Evolutionary conservation across 1,140 invertebrate species (phyloP).

Genomic region (Tetragonula clypearis): DNA sequence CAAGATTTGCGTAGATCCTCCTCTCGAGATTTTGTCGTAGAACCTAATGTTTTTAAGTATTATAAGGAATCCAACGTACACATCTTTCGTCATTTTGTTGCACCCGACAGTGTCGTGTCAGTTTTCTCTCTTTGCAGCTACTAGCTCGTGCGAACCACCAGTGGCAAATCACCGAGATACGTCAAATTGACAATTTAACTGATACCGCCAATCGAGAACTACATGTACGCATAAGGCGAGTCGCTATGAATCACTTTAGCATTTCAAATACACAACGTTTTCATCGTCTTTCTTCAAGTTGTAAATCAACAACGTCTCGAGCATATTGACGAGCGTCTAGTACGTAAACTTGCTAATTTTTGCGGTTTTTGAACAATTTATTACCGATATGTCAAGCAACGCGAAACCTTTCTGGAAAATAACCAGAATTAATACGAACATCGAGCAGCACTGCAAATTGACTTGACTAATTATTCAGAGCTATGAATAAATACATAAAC

Average conservation of each 20-base stretch:
- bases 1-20: background rate
- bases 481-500: conserved; percentile 6
- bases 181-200: background rate
- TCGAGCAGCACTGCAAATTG: background rate
- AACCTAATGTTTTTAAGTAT: background rate
- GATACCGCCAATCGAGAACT: no score
- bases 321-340: background rate
- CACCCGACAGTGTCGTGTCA: background rate
- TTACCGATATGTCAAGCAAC: background rate
- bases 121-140: background rate
- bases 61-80: background rate
- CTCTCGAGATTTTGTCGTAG: background rate
- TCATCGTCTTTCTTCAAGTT: background rate
- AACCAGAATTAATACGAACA: background rate
- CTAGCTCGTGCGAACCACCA: background rate
- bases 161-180: background rate
- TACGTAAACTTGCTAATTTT: background rate
- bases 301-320: background rate
- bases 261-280: background rate
- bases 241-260: background rate
- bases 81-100: background rate
- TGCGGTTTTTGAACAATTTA: background rate
- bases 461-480: conserved; percentile 17
- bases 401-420: background rate
- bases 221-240: background rate